Base-by-base conservation (phyloP, 2,797 vertebrate genomes). In the Sebastes taczanowskii region DNA sequence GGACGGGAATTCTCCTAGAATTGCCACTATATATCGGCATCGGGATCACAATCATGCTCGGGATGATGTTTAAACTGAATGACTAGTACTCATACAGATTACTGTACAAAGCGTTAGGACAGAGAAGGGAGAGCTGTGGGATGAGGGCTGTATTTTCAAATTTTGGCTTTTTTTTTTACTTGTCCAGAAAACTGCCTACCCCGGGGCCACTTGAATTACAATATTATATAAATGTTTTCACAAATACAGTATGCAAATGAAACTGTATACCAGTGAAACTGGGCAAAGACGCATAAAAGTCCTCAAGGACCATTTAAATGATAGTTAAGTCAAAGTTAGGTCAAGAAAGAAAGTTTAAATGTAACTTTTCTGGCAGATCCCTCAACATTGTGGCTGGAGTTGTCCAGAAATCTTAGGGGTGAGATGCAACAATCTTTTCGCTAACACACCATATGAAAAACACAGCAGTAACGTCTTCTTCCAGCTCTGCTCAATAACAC, bases 401-500 rank as follows among this genome's bases (percentile, higher is more conserved):
- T 78, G 74, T 81, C 53, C 71, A 70, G 42, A 71, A 82, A 74
- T 71, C 69, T 69, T 59, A 64, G 29, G 85, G 85, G 65, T 77
- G 61, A 59, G 35, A 78, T 65, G 78, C 61, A 72, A 42, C 72
- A 77, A 74, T 79, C 35, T 83, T 81, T 86, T 83, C 52, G 16
- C 74, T 38, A 30, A 83, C 42, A 69, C 78, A 58, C 27, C 30
- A 46, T 77, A 60, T 72, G 32, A 88, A 87, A 89, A 87, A 64
- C 58, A 70, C 7, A 18, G 59, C 65, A 63, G 18, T 61, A 56
- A 74, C 52, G 71, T 22, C 38, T 77, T 83, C 62, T 78, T 77
- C 72, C 86, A 88, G 60, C 60, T 73, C 66, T 59, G 63, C 42
- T 20, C 59, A 78, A 81, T 78, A 79, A 86, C 85, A 81, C 1